Evolutionary conservation across 1,140 invertebrate genomes (phyloP).

Genomic region (Nebria ingens): DNA sequence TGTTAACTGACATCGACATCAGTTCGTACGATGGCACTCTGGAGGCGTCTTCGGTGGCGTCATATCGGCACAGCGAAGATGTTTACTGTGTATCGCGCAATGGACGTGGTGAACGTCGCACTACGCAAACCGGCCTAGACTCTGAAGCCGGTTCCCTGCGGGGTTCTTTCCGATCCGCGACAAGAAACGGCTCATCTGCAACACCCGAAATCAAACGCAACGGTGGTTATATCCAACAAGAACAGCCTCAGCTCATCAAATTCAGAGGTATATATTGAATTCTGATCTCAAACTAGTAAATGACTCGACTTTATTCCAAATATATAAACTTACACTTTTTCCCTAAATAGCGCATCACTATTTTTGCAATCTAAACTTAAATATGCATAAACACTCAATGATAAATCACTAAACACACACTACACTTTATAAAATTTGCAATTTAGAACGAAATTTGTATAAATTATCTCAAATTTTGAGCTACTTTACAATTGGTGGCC

Average conservation of each 20-base stretch:
- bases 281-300: too few relatives aligned
- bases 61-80: slow-evolving; percentile 2
- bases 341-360: too few relatives aligned
- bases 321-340: too few relatives aligned
- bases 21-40: neutral
- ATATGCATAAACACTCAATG: too few relatives aligned
- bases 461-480: too few relatives aligned
- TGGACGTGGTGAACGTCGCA: neutral
- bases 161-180: neutral
- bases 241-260: neutral
- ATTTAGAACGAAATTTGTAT: too few relatives aligned
- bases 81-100: neutral
- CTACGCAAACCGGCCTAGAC: neutral
- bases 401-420: too few relatives aligned
- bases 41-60: neutral
- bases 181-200: neutral
- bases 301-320: too few relatives aligned
- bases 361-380: too few relatives aligned
- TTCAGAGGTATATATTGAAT: slow-evolving; percentile 2
- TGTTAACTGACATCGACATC: slow-evolving; percentile 12
- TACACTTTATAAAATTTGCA: too few relatives aligned
- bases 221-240: neutral
- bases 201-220: neutral
- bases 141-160: neutral
- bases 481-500: too few relatives aligned